Conservation (phyloP, 2,797 vertebrate species). For the Scolopax rusticola region DNA sequence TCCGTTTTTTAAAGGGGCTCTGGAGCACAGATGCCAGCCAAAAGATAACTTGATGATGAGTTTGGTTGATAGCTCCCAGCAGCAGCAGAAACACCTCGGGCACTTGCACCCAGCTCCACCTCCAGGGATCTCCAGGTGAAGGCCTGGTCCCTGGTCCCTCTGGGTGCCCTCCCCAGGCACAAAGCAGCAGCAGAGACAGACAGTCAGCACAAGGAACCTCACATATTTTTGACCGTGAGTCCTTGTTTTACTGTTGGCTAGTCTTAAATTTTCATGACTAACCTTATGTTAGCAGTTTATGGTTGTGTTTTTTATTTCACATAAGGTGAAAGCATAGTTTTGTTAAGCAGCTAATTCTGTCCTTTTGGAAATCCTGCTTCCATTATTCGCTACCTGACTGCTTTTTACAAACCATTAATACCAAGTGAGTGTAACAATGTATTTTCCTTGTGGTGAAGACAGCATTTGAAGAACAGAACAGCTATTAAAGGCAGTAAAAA, state of each 20-base stretch:
- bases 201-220: background rate
- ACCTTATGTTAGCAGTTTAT: background rate
- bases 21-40: background rate
- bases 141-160: background rate
- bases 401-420: conserved; percentile 1
- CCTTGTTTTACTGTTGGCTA: background rate
- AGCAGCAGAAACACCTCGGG: background rate
- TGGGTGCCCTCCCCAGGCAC: background rate
- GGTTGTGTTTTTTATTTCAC: background rate
- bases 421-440: conserved; percentile 31
- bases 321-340: background rate
- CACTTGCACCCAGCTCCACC: background rate
- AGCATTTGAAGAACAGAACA: conserved; percentile 67
- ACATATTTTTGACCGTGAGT: accelerated
- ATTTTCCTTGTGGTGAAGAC: conserved; percentile 71
- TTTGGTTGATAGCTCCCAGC: background rate
- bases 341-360: background rate
- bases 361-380: conserved; percentile 30
- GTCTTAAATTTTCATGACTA: background rate
- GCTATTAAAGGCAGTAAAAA: conserved; percentile 63
- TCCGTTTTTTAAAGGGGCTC: background rate
- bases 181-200: background rate
- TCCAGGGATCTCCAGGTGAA: background rate
- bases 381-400: conserved; percentile 5
- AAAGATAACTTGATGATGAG: background rate